Percentiles rank a stretch among this genome's conserved stretches.
phyloP scores from a whole-genome alignment of 2,888 invertebrate species.

The Subacronicta megacephala region DNA sequence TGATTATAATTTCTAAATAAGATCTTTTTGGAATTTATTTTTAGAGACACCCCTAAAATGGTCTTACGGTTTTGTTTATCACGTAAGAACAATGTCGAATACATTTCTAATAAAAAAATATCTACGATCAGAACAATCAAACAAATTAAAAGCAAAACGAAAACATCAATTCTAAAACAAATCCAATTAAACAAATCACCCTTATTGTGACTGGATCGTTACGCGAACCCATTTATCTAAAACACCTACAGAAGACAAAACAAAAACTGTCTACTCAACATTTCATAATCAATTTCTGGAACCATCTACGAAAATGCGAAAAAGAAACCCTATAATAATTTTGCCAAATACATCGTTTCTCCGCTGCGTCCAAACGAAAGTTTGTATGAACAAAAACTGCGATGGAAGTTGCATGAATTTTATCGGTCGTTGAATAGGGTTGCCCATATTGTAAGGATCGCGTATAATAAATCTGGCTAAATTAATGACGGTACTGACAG shows the following conservation, averaged over 20 bases:
- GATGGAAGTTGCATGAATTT: slow-evolving; percentile 53
- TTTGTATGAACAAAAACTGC: slow-evolving; percentile 52
- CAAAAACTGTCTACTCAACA: slow-evolving; percentile 80
- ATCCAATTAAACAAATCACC: slow-evolving; percentile 51
- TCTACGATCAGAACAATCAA: slow-evolving; percentile 40
- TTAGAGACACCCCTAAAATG: too few species aligned
- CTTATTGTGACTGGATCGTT: slow-evolving; percentile 48
- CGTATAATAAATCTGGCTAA: slow-evolving; percentile 83
- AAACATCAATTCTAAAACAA: slow-evolving; percentile 46
- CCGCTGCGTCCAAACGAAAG: slow-evolving; percentile 20
- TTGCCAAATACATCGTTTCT: slow-evolving; percentile 23
- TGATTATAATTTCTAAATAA: too few species aligned
- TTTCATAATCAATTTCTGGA: slow-evolving; percentile 79
- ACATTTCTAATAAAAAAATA: slow-evolving; percentile 21
- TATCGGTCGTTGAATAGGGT: slow-evolving; percentile 42
- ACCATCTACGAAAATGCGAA: slow-evolving; percentile 34
- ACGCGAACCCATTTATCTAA: slow-evolving; percentile 67
- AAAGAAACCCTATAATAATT: slow-evolving; percentile 20
- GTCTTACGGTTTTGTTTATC: too few species aligned
- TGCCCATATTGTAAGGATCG: slow-evolving; percentile 70
- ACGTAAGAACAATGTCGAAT: too few species aligned
- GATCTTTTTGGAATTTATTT: too few species aligned
- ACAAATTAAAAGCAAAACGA: slow-evolving; percentile 42
- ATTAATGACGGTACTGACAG: slow-evolving; percentile 86
- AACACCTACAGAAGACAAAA: slow-evolving; percentile 69